Percentiles rank a stretch among this genome's conserved stretches.
Evolutionary conservation across 1,140 invertebrate genomes (phyloP).

Genomic region (Bradynema listronoti): DNA sequence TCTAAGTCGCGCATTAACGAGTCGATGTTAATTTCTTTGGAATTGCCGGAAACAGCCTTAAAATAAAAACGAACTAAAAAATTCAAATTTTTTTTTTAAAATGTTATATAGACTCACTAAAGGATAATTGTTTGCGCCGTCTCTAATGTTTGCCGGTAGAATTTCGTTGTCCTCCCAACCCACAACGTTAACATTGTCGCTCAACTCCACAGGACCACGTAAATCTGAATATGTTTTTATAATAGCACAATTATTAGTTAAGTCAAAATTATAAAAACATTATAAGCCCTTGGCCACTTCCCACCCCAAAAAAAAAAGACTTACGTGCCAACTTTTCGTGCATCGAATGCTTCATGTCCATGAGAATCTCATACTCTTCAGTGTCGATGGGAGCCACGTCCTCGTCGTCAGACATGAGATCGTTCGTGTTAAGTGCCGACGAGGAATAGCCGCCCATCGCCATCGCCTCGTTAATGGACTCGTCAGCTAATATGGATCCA

Average conservation of each 20-base stretch:
- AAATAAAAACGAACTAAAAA: neutral
- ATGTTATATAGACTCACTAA: conserved; percentile 9
- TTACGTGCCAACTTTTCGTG: conserved; percentile 25
- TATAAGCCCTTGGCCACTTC: too few relatives aligned
- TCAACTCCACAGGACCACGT: neutral
- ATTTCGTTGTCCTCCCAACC: conserved; percentile 25
- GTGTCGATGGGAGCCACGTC: too few relatives aligned
- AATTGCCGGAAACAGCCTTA: conserved; percentile 26
- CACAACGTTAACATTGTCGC: conserved; percentile 10
- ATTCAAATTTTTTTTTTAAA: too few relatives aligned
- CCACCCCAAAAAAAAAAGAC: conserved; percentile 16
- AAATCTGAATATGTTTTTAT: conserved; percentile 3
- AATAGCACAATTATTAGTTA: too few relatives aligned
- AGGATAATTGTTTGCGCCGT: conserved; percentile 12
- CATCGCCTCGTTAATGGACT: conserved; percentile 20
- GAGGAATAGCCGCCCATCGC: conserved; percentile 23
- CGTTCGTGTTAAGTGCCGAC: conserved; percentile 24
- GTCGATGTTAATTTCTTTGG: conserved; percentile 26
- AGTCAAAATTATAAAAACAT: too few relatives aligned
- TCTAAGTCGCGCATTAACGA: conserved; percentile 28
- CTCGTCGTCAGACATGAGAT: conserved; percentile 43
- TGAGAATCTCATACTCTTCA: conserved; percentile 38
- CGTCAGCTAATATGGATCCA: conserved; percentile 7
- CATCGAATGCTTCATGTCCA: conserved; percentile 33
- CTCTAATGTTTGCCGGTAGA: conserved; percentile 4